phyloP scores from a whole-genome alignment of 2,113 vertebrate species.

The Pangasianodon hypophthalmus region DNA sequence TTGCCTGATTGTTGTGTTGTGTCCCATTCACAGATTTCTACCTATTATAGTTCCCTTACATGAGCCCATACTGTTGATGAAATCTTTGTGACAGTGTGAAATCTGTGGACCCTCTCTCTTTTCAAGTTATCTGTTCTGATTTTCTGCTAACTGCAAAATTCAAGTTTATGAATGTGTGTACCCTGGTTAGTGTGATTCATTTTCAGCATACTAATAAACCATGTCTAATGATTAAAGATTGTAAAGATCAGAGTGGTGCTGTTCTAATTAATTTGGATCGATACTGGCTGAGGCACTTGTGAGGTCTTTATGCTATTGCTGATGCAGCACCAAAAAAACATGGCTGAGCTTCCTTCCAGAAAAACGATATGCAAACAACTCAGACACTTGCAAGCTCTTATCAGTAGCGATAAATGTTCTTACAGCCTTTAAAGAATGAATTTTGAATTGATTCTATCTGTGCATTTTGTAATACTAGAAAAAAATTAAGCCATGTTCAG shows the following conservation, averaged over 20 bases:
- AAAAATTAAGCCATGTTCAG: slow-evolving; percentile 56
- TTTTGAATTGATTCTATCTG: slow-evolving; percentile 67
- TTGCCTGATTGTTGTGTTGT: slow-evolving; percentile 58
- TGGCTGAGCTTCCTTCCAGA: slow-evolving; percentile 62
- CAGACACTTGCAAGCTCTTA: slow-evolving; percentile 60
- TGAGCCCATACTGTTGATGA: slow-evolving; percentile 33
- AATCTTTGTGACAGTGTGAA: slow-evolving; percentile 58
- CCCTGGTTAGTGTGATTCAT: slow-evolving; percentile 24
- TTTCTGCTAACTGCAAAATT: slow-evolving; percentile 17
- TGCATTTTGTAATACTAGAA: slow-evolving; percentile 62
- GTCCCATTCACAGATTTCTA: slow-evolving; percentile 52
- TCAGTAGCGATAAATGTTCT: slow-evolving; percentile 74
- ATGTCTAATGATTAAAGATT: slow-evolving; percentile 50
- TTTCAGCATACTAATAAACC: slow-evolving; percentile 29
- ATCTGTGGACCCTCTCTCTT: slow-evolving; percentile 28
- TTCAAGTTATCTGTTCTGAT: slow-evolving; percentile 26
- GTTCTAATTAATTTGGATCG: slow-evolving; percentile 72
- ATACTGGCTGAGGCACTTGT: slow-evolving; percentile 60
- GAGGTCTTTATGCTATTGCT: slow-evolving; percentile 61
- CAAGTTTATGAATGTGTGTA: slow-evolving; percentile 29
- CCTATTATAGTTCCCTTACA: slow-evolving; percentile 29
- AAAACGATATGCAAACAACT: slow-evolving; percentile 59
- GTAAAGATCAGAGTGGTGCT: slow-evolving; percentile 68
- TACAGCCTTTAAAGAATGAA: slow-evolving; percentile 69
- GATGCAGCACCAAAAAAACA: slow-evolving; percentile 65